Conservation (phyloP, 1,140 invertebrate genomes). For the Trypoxylus dichotomus region DNA sequence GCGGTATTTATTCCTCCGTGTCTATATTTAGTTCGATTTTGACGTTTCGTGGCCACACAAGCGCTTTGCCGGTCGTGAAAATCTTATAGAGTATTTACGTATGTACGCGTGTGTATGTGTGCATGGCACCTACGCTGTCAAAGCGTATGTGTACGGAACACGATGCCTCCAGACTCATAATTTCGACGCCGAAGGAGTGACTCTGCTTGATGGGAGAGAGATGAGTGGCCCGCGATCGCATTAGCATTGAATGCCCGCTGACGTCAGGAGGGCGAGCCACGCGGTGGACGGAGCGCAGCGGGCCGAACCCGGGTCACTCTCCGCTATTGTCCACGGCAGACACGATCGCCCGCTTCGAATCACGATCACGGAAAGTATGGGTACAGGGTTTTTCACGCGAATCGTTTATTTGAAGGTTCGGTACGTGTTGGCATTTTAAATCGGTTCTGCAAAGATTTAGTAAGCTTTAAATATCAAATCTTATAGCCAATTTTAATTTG, state of each 20-base stretch:
- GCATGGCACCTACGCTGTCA: not conserved
- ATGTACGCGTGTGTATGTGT: not conserved
- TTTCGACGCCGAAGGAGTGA: constrained; percentile 40
- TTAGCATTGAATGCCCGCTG: constrained; percentile 47
- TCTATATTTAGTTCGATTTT: not conserved
- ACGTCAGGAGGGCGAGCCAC: constrained; percentile 46
- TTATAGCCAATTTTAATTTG: too few species aligned
- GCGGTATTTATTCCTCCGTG: not conserved
- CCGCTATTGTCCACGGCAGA: constrained; percentile 40
- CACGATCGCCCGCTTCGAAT: not conserved
- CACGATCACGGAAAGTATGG: not conserved
- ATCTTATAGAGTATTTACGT: not conserved
- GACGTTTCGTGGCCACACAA: not conserved
- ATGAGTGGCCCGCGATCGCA: constrained; percentile 37
- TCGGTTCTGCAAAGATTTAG: too few species aligned
- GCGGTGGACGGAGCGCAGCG: not conserved
- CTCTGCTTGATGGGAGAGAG: constrained; percentile 38
- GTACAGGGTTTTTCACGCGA: too few species aligned
- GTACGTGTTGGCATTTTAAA: too few species aligned
- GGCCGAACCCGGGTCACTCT: constrained; percentile 39
- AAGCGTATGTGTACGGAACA: not conserved
- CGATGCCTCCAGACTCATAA: constrained; percentile 3
- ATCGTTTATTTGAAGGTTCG: too few species aligned
- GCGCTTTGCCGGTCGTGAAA: not conserved
- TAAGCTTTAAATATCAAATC: too few species aligned